Evolutionary conservation across 2,113 vertebrate genomes (phyloP), one percentile per base, ranked within the genome.

Genomic region (Mastomys natalensis): DNA sequence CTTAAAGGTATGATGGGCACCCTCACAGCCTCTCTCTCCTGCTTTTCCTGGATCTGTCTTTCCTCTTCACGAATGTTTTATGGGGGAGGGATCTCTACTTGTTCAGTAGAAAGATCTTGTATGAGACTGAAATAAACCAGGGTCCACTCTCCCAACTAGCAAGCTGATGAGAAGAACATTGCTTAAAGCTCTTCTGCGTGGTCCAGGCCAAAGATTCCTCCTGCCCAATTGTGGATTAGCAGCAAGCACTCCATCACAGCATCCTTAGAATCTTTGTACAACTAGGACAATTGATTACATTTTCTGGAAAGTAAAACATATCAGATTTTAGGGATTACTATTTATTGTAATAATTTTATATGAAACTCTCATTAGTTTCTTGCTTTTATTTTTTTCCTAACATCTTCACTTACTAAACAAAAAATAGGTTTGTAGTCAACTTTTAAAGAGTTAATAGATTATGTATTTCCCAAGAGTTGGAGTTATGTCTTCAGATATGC

Each of bases 361-460:
- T 53, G 81, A n/a, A 84, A 85, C 34, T 7, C 10, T 87, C 89
- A 81, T 84, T 84, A 82, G 60, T 22, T 88, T 62, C 12, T 24
- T 45, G 19, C 78, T 43, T 95, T 72, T 84, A 37, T 89, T 76
- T 94, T 89, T 87, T 85, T 16, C 43, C 64, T 77, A 96, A 76
- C 9, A 51, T 15, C 0, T 37, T 87, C 82, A 77, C 29, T 82
- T 45, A 34, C 12, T 17, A 92, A 92, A 81, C 51, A 31, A 16
- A 94, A 93, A 92, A 89, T 13, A 87, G 17, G 84, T 90, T 90
- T 87, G 34, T 78, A 87, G 19, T 89, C 45, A 87, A 0, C 80
- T 55, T 9, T 37, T 87, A 72, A 88, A 58, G 53, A 72, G 73
- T 60, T 86, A 64, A 66, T 90, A 37, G 24, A 74, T 34, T 73